Evolutionary conservation across 2,888 invertebrate genomes (phyloP), one percentile per base, ranked within the genome.

Genomic region (Noctua fimbriata): DNA sequence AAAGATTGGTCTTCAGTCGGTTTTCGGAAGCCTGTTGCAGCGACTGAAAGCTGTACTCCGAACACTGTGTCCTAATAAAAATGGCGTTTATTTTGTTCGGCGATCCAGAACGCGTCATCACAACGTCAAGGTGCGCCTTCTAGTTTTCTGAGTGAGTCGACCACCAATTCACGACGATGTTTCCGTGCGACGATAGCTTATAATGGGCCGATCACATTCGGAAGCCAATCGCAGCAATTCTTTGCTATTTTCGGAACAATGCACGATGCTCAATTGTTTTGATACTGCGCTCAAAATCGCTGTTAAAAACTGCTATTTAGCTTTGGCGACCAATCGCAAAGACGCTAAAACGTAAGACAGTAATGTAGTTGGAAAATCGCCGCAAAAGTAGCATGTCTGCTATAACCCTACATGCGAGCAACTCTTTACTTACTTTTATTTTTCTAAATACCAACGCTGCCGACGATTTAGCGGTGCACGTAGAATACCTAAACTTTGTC

Each of bases 401-500:
- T 28, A 24, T 21, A 7, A 18, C 55, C 52, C 28, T 65, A 69
- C 63, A 73, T 52, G 70, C 60, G 55, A 36, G 32, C 60, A 72
- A 71, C 78, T 78, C 52, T 73, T 81, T 69, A 82, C 75, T 76
- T 81, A 73, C 67, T 87, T 75, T 89, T 89, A 88, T 89, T 89
- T 89, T 86, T 88, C 87, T 88, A 89, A 90, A 89, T 84, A 83
- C 75, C 78, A 80, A 85, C 87, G 52, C 66, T 60, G 79, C 82
- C 81, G 81, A 87, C 85, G 79, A 89, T 89, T 89, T 91, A 90
- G 86, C 85, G 79, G 79, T 84, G 78, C 83, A 85, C 79, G 85
- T 84, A 79, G 85, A 87, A 86, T 88, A 88, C 89, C 81, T 82
- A 85, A 88, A 82, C 82, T 88, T 85, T 79, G 73, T 73, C 76